These are phyloP conservation scores for human (Homo sapiens) DNA, from an alignment of 2,113 vertebrate genomes.

Conservation along the genomic window GRCh38 chr15:44512501-44513000, in stretches of 20 bases:
- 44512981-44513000: too few species aligned
- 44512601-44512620: not conserved
- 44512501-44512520: not conserved
- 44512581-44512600: conserved; percentile 10
- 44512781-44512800: conserved; percentile 10
- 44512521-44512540: not conserved
- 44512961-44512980: too few species aligned
- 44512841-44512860: too few species aligned
- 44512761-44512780: not conserved
- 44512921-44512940: too few species aligned
- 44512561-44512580: not conserved
- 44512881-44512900: too few species aligned
- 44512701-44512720: not conserved
- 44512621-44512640: not conserved
- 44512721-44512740: conserved; percentile 1
- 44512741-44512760: conserved; percentile 15
- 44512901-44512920: too few species aligned
- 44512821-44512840: too few species aligned
- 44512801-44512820: not conserved
- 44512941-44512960: too few species aligned
- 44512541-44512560: conserved; percentile 21
- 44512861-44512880: too few species aligned
- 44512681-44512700: not conserved
- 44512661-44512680: conserved; percentile 9
- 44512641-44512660: conserved; percentile 18